These are phyloP conservation scores for Drosophila saltans DNA, from an alignment of 1,140 invertebrate species.

Conservation along the genomic window DNA sequence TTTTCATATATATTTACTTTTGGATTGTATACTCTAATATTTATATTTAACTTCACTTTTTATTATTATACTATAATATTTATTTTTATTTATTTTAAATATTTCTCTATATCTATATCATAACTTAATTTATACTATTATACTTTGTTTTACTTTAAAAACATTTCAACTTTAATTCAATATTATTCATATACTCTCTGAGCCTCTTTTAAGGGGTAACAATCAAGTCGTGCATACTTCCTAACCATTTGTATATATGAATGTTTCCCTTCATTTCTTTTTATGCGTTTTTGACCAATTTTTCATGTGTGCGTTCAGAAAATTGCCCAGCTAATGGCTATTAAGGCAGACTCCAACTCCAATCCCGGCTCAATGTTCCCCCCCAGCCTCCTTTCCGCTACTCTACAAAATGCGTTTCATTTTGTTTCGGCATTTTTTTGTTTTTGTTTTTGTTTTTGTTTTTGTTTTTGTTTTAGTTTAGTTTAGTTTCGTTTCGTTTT, in stretches of 20 bases:
- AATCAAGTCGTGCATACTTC: neutral
- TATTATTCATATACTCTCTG: no score
- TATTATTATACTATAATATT: no score
- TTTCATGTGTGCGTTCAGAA: slow-evolving; percentile 61
- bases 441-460: slow-evolving; percentile 19
- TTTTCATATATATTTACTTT: no score
- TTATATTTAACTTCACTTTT: no score
- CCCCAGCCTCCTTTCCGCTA: neutral
- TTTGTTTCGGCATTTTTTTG: slow-evolving; percentile 48
- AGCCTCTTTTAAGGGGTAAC: neutral
- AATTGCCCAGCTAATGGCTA: slow-evolving; percentile 76
- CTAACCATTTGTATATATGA: neutral
- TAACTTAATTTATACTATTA: no score
- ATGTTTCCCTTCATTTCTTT: slow-evolving; percentile 30
- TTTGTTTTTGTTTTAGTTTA: neutral
- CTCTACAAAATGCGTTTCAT: slow-evolving; percentile 43
- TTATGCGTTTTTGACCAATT: slow-evolving; percentile 65
- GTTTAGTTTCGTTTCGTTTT: slow-evolving; percentile 2
- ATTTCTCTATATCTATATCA: no score
- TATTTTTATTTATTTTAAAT: no score
- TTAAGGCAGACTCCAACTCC: slow-evolving; percentile 58
- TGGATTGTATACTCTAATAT: no score
- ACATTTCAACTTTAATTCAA: no score
- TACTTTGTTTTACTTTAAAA: no score
- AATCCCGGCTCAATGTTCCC: slow-evolving; percentile 5